Base-by-base conservation (phyloP, 2,888 invertebrate species). In the Ormyrus pomaceus region DNA sequence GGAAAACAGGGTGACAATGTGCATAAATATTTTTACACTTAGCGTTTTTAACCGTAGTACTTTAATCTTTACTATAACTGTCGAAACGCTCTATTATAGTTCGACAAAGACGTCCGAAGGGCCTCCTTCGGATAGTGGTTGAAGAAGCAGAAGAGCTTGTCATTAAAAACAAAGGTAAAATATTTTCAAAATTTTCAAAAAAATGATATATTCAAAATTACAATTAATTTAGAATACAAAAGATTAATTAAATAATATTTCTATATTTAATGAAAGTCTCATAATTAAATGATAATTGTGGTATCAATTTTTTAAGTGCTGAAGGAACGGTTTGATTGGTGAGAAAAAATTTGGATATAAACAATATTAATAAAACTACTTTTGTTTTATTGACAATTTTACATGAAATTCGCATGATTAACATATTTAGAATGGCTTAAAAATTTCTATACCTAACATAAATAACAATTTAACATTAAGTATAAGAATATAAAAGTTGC, bases 51-150 rank as follows among this genome's bases (percentile, higher is more conserved):
- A 82, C 70, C 51, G 68, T 50, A 81, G 84, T 85, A 86, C 71
- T 83, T 7, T 80, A 65, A 72, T 81, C 79, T 82, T 79, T 85
- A 13, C 71, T 86, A 81, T 88, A 89, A 88, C 86, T 86, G 81
- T 75, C 56, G 81, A 72, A 85, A 82, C 82, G 70, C 84, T 87
- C 88, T 88, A 85, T 91, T 90, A 85, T 91, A 91, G 91, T 91
- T 88, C 90, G 91, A 84, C 88, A 88, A 83, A 89, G 88, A 86
- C 88, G 88, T 78, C 88, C 90, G 61, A 89, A 90, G 83, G 92
- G 91, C 84, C 87, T 83, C 78, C 89, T 92, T 82, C 83, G 82
- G 81, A 84, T 91, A 85, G 87, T 90, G 85, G 87, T 91, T 80
- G 85, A 88, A 83, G 89, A 91, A 85, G 91, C 91, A 74, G 91